A percentile compares a stretch with the other conserved stretches of the same genome.
Conservation (phyloP, 2,113 vertebrate genomes). For the Vidua chalybeata region DNA sequence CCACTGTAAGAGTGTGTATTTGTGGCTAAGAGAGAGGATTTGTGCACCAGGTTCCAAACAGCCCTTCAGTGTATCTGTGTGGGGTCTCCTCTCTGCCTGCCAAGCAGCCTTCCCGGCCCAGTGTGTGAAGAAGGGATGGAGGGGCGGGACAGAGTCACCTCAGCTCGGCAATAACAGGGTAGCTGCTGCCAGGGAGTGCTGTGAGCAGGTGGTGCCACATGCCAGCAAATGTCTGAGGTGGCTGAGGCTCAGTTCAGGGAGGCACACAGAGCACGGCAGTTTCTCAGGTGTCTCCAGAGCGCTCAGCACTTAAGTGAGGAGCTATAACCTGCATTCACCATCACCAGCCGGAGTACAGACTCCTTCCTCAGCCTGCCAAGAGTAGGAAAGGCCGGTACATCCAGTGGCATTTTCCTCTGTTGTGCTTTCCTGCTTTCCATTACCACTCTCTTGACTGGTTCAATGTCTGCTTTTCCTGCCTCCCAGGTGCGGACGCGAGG, state of each 20-base stretch:
- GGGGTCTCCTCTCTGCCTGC: background rate
- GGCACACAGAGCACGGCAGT: rapidly evolving
- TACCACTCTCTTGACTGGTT: background rate
- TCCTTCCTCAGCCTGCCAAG: background rate
- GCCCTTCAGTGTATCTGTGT: background rate
- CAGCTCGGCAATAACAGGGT: background rate
- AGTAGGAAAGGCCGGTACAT: background rate
- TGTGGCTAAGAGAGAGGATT: background rate
- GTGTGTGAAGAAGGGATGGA: background rate
- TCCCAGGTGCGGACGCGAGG: slow-evolving; percentile 75
- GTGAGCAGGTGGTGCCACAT: background rate
- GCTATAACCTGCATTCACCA: background rate
- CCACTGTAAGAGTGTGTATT: background rate
- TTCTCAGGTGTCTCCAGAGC: background rate
- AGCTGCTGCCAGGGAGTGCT: background rate
- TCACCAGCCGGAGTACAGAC: background rate
- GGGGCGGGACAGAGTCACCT: background rate
- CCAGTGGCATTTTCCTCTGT: background rate
- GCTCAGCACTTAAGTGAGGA: background rate
- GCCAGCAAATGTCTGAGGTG: background rate
- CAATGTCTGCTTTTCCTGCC: background rate
- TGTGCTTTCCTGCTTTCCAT: background rate
- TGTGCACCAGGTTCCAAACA: rapidly evolving
- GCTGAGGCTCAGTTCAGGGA: background rate
- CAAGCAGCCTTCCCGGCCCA: background rate